These are phyloP conservation scores for Chaetophractus vellerosus DNA, from an alignment of 2,797 vertebrate species.

Conservation along the genomic window DNA sequence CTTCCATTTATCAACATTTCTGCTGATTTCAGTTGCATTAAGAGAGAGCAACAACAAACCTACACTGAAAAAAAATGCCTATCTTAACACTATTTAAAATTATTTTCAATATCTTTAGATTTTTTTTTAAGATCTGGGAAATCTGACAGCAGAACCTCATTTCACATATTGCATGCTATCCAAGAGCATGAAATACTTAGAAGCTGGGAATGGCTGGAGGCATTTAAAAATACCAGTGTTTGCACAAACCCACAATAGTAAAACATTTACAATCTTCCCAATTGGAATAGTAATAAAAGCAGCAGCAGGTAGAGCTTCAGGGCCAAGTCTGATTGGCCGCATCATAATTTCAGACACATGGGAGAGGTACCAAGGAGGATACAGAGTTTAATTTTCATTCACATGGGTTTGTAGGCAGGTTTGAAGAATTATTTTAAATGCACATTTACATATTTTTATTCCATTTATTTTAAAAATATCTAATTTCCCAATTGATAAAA, in stretches of 20 bases:
- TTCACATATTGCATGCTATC: constrained; percentile 58
- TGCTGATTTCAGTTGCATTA: constrained; percentile 54
- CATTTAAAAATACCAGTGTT: constrained; percentile 75
- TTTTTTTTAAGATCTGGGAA: constrained; percentile 75
- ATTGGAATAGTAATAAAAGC: constrained; percentile 72
- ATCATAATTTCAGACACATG: constrained; percentile 33
- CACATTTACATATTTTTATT: neutral
- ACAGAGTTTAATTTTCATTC: constrained; percentile 32
- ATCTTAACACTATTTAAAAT: constrained; percentile 7
- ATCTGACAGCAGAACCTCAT: constrained; percentile 62
- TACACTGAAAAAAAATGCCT: neutral
- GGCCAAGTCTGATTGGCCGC: neutral
- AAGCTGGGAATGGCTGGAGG: constrained; percentile 71
- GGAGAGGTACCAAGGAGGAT: neutral
- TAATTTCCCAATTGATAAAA: neutral
- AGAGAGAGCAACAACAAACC: constrained; percentile 31
- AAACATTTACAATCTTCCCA: constrained; percentile 84
- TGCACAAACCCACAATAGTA: constrained; percentile 74
- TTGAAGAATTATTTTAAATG: constrained; percentile 10
- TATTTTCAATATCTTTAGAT: constrained; percentile 41
- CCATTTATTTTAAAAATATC: neutral
- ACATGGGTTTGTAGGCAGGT: neutral
- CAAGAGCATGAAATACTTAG: constrained; percentile 74
- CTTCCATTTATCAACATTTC: neutral
- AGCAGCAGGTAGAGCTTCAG: neutral